Conservation (phyloP, 2,113 vertebrate species). For the Sinocyclocheilus anophthalmus region DNA sequence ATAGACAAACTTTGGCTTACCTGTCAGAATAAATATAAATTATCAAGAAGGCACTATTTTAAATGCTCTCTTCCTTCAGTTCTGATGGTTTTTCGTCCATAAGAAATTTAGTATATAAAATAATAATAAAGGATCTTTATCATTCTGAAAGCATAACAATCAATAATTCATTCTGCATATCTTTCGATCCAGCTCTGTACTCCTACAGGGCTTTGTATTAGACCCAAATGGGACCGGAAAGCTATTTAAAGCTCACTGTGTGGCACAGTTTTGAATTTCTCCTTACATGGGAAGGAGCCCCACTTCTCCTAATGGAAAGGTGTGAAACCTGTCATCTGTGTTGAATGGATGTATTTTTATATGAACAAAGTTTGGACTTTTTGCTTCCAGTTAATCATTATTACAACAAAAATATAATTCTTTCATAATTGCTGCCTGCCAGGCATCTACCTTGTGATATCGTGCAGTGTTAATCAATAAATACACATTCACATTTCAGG, state of each 20-base stretch:
- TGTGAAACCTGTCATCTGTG: background rate
- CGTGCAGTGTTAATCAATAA: conserved; percentile 6
- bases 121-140: conserved; percentile 10
- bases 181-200: conserved; percentile 3
- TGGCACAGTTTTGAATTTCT: conserved; percentile 33
- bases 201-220: conserved; percentile 45
- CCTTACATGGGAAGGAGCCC: conserved; percentile 27
- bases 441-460: background rate
- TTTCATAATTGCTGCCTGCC: background rate
- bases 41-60: background rate
- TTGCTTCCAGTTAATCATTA: background rate
- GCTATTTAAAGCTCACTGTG: conserved; percentile 62
- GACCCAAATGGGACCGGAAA: conserved; percentile 57
- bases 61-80: background rate
- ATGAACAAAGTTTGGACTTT: background rate
- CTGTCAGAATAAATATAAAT: background rate
- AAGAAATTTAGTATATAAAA: conserved; percentile 9
- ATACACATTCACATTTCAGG: background rate
- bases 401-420: background rate
- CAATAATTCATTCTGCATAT: conserved; percentile 23
- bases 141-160: conserved; percentile 6
- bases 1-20: background rate
- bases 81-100: background rate
- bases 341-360: background rate
- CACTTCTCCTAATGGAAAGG: background rate